Base-by-base conservation (phyloP, 1,140 invertebrate species). In the Stenopsyche tienmushanensis region DNA sequence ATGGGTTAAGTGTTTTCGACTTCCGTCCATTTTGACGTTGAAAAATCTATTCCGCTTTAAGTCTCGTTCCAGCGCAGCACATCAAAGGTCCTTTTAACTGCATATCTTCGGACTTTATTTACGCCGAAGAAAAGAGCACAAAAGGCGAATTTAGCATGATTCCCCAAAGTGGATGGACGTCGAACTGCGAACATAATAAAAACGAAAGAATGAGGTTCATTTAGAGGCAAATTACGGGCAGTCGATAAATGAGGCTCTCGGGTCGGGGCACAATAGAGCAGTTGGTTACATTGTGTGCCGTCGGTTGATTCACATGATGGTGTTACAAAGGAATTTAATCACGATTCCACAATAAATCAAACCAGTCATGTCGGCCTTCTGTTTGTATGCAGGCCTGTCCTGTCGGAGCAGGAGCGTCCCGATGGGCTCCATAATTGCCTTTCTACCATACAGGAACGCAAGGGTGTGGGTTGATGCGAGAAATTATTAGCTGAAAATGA, bases 301-400 rank as follows among this genome's bases (percentile, higher is more conserved):
- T 24, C 10, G 26, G 50, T 23, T 50, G 44, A 57, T 29, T 18
- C 57, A 60, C 44, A 47, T 47, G 60, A 59, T 44, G 60, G 39
- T 45, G 53, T 24, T 63, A 67, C 68, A 70, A 70, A 66, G 68
- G 68, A 70, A 70, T 70, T 70, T 70, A 70, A 70, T 70, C 68
- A 70, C 60, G 64, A 64, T 18, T 66, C 45, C 44, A 49, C 64
- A 62, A 70, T 70, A 70, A 70, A 70, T 70, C 68, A 70, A 70
- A 66, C 44, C 59, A n/a, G n/a, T n/a, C n/a, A n/a, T n/a, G 63
- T 26, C 34, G 44, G 59, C 20, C 23, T n/a, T 42, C 20, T 26
- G 45, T 47, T 42, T 66, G 57, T 62, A 20, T 62, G 50, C 57
- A 59, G 24, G 17, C 44, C 3, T 59, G 64, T 59, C 26, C 54